Evolutionary conservation across 2,888 invertebrate species (phyloP), one percentile per base, ranked within the genome.

Genomic region (Parthenolecanium corni): DNA sequence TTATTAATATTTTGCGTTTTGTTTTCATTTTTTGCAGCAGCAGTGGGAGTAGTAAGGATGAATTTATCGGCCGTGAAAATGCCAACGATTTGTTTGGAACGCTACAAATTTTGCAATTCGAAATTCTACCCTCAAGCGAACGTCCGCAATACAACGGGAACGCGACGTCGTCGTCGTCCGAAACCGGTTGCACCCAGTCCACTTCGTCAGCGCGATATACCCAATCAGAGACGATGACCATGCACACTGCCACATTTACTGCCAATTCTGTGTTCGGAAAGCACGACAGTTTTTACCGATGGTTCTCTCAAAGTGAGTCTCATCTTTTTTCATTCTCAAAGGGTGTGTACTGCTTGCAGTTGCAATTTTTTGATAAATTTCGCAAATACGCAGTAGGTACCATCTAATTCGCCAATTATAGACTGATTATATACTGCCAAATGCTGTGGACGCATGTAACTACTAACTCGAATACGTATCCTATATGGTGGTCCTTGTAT

Each of bases 201-300:
- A 25, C 53, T 20, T 36, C 53, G 38, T 1, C 53, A 16, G 12
- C 53, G 25, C 52, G 12, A 12, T 20, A 16, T 14, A 16, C 44
- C 44, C 44, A 42, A 38, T 56, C 56, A 20, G 21, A 36, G 24
- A 49, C 46, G 18, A 47, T 49, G 49, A 31, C 49, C 16, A 49
- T 24, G 20, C 16, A 49, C 58, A 49, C 49, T 58, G 58, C 58
- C 49, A 49, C 18, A 12, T 24, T 49, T 31, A 47, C 58, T 49
- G 58, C 58, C 49, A 58, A 36, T 53, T 9, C 53, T 12, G 40
- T 18, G 16, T 31, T 31, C 24, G 31, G 20, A 38, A 53, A 53
- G 21, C 36, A 38, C 53, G 53, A 53, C 18, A 18, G 38, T n/a
- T 18, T 40, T 40, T 53, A 40, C 36, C 40, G 40, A 36, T 53